Conservation (phyloP, 1,140 invertebrate genomes). For the Papilio helenus region DNA sequence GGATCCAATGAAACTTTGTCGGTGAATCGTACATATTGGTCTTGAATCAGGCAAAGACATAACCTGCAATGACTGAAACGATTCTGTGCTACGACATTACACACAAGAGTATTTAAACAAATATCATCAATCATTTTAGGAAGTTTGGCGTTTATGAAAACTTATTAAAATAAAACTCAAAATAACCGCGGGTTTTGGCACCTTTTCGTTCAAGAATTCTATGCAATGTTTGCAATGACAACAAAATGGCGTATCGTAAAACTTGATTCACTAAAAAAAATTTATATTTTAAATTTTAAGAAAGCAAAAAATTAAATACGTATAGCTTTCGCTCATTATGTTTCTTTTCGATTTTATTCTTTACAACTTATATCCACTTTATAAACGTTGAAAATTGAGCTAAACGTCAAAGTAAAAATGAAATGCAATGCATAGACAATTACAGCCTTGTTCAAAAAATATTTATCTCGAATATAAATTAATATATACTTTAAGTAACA, state of each 20-base stretch:
- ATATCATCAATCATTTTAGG: constrained; percentile 52
- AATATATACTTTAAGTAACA: no score
- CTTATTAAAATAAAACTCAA: constrained; percentile 44
- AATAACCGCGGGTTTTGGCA: constrained; percentile 61
- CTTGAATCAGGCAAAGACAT: constrained; percentile 64
- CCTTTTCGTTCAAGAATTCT: constrained; percentile 71
- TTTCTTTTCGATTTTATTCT: not conserved
- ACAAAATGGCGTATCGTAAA: constrained; percentile 36
- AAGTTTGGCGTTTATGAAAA: constrained; percentile 11
- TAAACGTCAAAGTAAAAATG: not conserved
- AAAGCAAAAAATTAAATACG: not conserved
- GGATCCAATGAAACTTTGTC: constrained; percentile 57
- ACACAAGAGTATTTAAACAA: constrained; percentile 61
- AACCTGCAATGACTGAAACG: constrained; percentile 72
- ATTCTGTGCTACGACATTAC: constrained; percentile 62
- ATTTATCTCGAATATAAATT: no score
- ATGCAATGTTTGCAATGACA: constrained; percentile 40
- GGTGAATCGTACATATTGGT: constrained; percentile 62
- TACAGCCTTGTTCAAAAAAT: not conserved
- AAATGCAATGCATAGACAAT: not conserved
- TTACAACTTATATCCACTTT: not conserved
- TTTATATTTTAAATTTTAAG: not conserved
- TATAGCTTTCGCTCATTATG: not conserved
- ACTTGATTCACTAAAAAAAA: not conserved
- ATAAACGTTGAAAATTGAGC: constrained; percentile 8